Percentiles rank a stretch among this genome's conserved stretches.
Conservation (phyloP, 2,888 invertebrate genomes). For the Hartigia nigra region DNA sequence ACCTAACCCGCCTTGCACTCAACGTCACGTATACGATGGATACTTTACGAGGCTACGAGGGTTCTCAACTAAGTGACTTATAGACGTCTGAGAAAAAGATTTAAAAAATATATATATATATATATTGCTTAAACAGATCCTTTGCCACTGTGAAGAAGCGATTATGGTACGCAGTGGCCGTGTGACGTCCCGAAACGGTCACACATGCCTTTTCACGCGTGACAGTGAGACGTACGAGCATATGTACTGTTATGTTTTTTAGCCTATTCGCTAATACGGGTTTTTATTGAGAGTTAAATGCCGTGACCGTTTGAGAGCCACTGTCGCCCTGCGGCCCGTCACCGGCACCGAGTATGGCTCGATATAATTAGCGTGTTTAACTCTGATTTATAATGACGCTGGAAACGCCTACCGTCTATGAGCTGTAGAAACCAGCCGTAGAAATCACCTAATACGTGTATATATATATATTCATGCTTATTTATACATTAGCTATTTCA, state of each 20-base stretch:
- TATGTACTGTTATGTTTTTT: too few species aligned
- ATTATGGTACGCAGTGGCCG: not conserved
- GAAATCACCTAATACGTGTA: not conserved
- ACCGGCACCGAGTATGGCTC: conserved; percentile 36
- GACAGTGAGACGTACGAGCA: not conserved
- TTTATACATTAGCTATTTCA: not conserved
- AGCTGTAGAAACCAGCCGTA: conserved; percentile 25
- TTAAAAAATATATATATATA: not conserved
- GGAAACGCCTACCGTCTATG: conserved; percentile 57
- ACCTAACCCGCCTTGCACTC: conserved; percentile 11
- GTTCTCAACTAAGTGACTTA: not conserved
- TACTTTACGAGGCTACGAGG: not conserved
- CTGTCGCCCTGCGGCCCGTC: conserved; percentile 34
- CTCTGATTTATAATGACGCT: conserved; percentile 61
- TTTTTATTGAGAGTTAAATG: not conserved
- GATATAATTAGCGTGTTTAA: conserved; percentile 61
- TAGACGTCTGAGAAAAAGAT: not conserved
- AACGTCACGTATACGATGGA: not conserved
- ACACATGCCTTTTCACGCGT: not conserved
- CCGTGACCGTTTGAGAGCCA: conserved; percentile 31
- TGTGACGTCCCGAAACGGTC: not conserved
- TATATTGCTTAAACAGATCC: not conserved
- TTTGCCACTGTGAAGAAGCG: not conserved
- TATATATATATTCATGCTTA: not conserved
- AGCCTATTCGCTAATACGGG: not conserved